These are phyloP conservation scores for Apteryx owenii DNA, from an alignment of 2,113 vertebrate species.

Conservation along the genomic window DNA sequence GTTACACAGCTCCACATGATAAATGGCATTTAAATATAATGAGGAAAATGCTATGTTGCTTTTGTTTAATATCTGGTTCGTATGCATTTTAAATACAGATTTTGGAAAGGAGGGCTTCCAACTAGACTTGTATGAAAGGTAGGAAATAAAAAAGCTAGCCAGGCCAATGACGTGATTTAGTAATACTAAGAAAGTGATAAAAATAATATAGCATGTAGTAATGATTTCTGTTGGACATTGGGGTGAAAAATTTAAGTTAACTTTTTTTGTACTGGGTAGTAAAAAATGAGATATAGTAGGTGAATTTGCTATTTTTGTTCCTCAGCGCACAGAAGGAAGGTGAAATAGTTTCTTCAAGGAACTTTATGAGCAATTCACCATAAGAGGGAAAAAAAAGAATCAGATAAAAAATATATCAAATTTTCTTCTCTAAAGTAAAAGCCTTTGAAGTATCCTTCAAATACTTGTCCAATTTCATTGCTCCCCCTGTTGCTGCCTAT, in stretches of 20 bases:
- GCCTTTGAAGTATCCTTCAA: slow-evolving; percentile 34
- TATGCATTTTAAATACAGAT: neutral
- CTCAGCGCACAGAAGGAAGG: neutral
- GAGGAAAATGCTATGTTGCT: slow-evolving; percentile 20
- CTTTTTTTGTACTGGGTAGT: neutral
- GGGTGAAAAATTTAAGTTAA: neutral
- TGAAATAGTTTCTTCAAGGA: neutral
- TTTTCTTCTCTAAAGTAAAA: neutral
- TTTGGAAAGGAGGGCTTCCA: neutral
- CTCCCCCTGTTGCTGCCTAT: neutral
- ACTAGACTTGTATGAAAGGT: neutral
- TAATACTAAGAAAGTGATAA: neutral
- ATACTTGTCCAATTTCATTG: slow-evolving; percentile 20
- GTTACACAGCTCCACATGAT: neutral
- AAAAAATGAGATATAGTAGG: neutral
- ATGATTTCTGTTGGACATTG: neutral
- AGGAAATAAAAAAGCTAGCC: neutral
- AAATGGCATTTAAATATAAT: slow-evolving; percentile 17
- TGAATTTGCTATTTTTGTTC: neutral
- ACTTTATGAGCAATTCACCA: neutral
- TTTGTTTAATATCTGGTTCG: neutral
- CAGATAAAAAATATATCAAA: neutral
- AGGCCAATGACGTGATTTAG: neutral
- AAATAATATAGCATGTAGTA: neutral
- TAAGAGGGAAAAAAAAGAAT: neutral